Percentiles rank a stretch among this genome's conserved stretches.
Evolutionary conservation across 2,113 vertebrate genomes (phyloP).

Genomic region (Sphaerodactylus townsendi): DNA sequence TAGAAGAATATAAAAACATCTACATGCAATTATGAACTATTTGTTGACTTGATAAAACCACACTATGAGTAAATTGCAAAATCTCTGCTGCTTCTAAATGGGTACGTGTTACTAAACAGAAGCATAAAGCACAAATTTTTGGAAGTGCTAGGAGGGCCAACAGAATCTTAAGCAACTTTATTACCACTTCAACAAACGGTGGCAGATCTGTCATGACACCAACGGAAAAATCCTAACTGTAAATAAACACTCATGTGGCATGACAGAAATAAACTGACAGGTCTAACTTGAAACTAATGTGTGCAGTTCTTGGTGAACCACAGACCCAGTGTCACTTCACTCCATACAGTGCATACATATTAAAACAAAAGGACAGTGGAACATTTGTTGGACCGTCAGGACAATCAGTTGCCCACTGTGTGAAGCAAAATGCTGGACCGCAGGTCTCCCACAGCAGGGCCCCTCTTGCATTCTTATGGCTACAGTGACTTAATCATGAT

Average conservation of each 20-base stretch:
- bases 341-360: neutral
- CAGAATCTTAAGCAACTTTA: neutral
- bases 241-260: neutral
- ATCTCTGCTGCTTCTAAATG: neutral
- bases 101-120: neutral
- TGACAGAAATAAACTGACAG: neutral
- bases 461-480: too few species aligned
- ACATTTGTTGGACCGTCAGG: neutral
- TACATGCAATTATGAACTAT: neutral
- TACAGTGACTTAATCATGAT: neutral
- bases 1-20: slow-evolving; percentile 17
- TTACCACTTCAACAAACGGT: neutral
- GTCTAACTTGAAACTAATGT: neutral
- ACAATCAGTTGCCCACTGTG: too few species aligned
- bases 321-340: neutral
- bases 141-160: neutral
- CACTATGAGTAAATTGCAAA: neutral
- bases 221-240: neutral
- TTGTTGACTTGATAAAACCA: neutral
- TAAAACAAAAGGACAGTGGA: neutral
- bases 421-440: too few species aligned
- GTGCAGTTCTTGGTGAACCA: neutral
- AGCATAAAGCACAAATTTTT: neutral
- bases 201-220: neutral
- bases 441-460: too few species aligned